phyloP scores from a whole-genome alignment of 2,113 vertebrate genomes.

The Trogon surrucura region DNA sequence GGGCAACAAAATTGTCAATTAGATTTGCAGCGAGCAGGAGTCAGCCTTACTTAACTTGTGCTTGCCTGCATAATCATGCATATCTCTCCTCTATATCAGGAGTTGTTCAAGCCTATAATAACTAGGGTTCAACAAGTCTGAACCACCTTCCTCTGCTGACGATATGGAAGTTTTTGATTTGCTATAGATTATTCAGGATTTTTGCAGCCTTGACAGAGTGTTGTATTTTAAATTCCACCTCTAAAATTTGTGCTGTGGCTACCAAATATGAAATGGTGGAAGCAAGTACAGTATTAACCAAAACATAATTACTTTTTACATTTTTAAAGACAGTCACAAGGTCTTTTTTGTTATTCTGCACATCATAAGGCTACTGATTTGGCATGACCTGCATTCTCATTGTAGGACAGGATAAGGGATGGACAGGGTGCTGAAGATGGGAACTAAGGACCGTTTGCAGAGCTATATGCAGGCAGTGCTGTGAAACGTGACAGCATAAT shows the following conservation, averaged over 20 bases:
- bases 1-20: slow-evolving; percentile 83
- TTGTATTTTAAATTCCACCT: slow-evolving; percentile 57
- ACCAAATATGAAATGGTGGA: background rate
- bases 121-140: slow-evolving; percentile 75
- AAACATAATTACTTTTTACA: background rate
- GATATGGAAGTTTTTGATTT: slow-evolving; percentile 73
- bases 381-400: background rate
- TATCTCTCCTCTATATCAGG: slow-evolving; percentile 69
- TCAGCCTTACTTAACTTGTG: slow-evolving; percentile 70
- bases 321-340: background rate
- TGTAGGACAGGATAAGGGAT: background rate
- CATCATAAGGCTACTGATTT: background rate
- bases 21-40: slow-evolving; percentile 67
- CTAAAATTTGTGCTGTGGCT: background rate
- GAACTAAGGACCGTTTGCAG: background rate
- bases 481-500: background rate
- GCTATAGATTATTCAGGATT: slow-evolving; percentile 63
- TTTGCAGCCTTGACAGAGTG: slow-evolving; percentile 49
- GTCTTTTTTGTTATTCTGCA: background rate
- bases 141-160: slow-evolving; percentile 71
- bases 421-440: background rate
- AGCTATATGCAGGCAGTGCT: background rate
- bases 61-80: slow-evolving; percentile 76
- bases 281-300: background rate
- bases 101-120: slow-evolving; percentile 76